phyloP scores from a whole-genome alignment of 2,888 invertebrate species.

The Napeogenes inachia region DNA sequence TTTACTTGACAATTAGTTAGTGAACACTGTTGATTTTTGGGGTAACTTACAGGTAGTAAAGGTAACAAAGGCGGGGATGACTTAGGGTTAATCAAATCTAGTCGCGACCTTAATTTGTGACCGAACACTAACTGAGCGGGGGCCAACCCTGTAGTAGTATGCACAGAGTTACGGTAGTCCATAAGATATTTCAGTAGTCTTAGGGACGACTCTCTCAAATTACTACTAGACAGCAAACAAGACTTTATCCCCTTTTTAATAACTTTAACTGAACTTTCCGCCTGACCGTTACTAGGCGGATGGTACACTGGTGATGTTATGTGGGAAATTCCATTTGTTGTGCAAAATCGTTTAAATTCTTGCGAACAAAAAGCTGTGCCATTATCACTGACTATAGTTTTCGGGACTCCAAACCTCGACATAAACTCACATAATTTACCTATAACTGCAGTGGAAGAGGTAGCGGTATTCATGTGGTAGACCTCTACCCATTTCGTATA shows the following conservation, averaged over 20 bases:
- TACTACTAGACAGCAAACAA: constrained; percentile 15
- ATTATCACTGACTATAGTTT: too few species aligned
- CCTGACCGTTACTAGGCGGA: constrained; percentile 33
- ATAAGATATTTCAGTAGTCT: constrained; percentile 31
- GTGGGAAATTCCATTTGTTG: constrained; percentile 31
- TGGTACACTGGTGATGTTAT: constrained; percentile 32
- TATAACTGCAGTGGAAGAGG: constrained; percentile 26
- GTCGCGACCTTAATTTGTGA: constrained; percentile 17
- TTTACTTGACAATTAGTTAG: background rate
- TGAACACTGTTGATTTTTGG: background rate
- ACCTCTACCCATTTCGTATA: constrained; percentile 31
- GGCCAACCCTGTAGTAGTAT: constrained; percentile 24
- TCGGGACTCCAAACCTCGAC: too few species aligned
- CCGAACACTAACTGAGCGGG: constrained; percentile 31
- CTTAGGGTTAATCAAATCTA: constrained; percentile 21
- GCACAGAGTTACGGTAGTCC: constrained; percentile 15
- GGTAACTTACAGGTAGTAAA: background rate
- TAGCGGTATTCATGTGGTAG: constrained; percentile 16
- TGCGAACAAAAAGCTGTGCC: too few species aligned
- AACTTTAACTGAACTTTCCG: constrained; percentile 23
- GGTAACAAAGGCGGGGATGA: constrained; percentile 9
- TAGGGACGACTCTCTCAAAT: constrained; percentile 10
- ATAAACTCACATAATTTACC: too few species aligned
- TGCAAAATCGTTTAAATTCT: constrained; percentile 32
- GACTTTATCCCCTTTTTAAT: constrained; percentile 34